These are phyloP conservation scores for Pandemis cinnamomeana DNA, from an alignment of 2,888 invertebrate species.

Conservation along the genomic window DNA sequence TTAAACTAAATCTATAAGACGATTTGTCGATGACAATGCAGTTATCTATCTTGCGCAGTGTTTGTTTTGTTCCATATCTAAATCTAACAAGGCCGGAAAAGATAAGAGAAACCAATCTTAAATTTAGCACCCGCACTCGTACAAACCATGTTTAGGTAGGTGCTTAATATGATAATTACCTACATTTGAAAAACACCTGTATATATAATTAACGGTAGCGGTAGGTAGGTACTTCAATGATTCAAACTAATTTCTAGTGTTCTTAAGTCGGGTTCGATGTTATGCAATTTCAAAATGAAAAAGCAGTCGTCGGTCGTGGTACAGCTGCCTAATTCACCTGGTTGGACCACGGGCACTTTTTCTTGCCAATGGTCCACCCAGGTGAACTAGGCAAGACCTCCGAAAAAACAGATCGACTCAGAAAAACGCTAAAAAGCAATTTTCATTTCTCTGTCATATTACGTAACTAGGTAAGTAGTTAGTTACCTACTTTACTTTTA, in stretches of 20 bases:
- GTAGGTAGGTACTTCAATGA: not conserved
- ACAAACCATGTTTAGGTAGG: not conserved
- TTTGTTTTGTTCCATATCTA: slow-evolving; percentile 15
- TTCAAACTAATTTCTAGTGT: not conserved
- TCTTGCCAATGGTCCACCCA: too few relatives aligned
- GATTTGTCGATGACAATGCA: slow-evolving; percentile 17
- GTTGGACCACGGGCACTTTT: too few relatives aligned
- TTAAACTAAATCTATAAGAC: not conserved
- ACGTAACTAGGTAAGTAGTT: not conserved
- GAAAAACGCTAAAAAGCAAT: not conserved
- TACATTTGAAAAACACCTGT: slow-evolving; percentile 19
- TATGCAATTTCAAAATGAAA: too few relatives aligned
- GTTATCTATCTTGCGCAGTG: slow-evolving; percentile 16
- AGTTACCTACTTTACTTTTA: not conserved
- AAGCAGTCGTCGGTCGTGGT: too few relatives aligned
- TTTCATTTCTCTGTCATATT: not conserved
- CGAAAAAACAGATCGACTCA: too few relatives aligned
- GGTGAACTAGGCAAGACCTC: too few relatives aligned
- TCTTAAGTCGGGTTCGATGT: not conserved
- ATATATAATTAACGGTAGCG: slow-evolving; percentile 13
- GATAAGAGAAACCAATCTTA: slow-evolving; percentile 32
- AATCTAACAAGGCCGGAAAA: slow-evolving; percentile 25
- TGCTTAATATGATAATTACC: slow-evolving; percentile 37
- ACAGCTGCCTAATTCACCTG: too few relatives aligned
- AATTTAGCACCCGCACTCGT: not conserved